These are phyloP conservation scores for Drosophila sucinea DNA, from an alignment of 1,140 invertebrate species.

Conservation along the genomic window DNA sequence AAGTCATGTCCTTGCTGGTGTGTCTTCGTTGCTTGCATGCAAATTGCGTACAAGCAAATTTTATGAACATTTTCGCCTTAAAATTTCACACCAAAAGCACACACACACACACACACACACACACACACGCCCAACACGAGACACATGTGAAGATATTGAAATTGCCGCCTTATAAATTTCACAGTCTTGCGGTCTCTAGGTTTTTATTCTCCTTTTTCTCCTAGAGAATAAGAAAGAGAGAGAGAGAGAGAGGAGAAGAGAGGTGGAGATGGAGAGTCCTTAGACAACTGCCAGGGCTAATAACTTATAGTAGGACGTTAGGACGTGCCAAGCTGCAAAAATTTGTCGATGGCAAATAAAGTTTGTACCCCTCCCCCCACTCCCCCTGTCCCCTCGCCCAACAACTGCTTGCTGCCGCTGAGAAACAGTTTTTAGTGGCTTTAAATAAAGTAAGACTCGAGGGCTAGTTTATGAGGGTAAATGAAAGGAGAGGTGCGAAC, in stretches of 20 bases:
- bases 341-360: slow-evolving; percentile 69
- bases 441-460: slow-evolving; percentile 60
- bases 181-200: slow-evolving; percentile 64
- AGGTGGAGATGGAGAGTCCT: slow-evolving; percentile 27
- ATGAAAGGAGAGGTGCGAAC: slow-evolving; percentile 2
- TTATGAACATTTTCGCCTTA: slow-evolving; percentile 71
- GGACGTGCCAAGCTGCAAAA: slow-evolving; percentile 55
- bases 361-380: not conserved
- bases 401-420: slow-evolving; percentile 8
- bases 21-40: slow-evolving; percentile 47
- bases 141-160: slow-evolving; percentile 34
- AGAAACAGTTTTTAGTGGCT: slow-evolving; percentile 57
- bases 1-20: slow-evolving; percentile 65
- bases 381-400: not conserved
- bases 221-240: not conserved
- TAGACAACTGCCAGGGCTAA: slow-evolving; percentile 44
- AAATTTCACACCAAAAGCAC: slow-evolving; percentile 68
- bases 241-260: not conserved
- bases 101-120: slow-evolving; percentile 38
- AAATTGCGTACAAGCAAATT: slow-evolving; percentile 73
- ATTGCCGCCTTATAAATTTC: slow-evolving; percentile 74
- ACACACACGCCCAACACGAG: slow-evolving; percentile 39
- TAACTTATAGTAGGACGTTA: slow-evolving; percentile 62
- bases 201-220: slow-evolving; percentile 23
- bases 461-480: slow-evolving; percentile 50